phyloP scores from a whole-genome alignment of 2,888 invertebrate genomes.

The Xestia c-nigrum region DNA sequence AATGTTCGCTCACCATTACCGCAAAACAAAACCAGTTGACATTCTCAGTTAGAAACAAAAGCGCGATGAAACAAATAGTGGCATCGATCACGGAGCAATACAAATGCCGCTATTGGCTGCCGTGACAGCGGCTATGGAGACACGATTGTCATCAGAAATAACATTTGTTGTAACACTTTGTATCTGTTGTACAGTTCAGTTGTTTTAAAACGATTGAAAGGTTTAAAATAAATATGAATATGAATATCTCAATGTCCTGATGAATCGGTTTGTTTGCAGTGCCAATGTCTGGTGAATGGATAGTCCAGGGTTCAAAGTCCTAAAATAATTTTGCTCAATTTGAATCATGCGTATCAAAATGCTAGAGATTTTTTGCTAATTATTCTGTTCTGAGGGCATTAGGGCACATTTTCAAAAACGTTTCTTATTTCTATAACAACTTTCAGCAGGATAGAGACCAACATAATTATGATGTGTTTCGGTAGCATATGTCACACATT shows the following conservation, averaged over 20 bases:
- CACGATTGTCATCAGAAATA: constrained; percentile 62
- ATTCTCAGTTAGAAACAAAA: constrained; percentile 58
- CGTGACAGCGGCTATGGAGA: constrained; percentile 44
- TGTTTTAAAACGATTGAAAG: constrained; percentile 15
- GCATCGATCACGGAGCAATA: constrained; percentile 61
- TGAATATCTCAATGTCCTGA: too few relatives aligned
- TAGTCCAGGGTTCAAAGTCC: not conserved
- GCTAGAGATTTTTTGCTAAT: not conserved
- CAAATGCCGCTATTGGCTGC: constrained; percentile 61
- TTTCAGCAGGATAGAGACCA: not conserved
- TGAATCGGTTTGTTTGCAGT: not conserved
- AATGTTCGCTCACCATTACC: constrained; percentile 36
- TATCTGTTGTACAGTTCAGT: constrained; percentile 25
- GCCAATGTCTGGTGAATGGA: not conserved
- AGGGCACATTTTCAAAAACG: not conserved
- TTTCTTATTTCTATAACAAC: not conserved
- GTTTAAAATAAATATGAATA: too few relatives aligned
- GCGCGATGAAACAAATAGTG: constrained; percentile 59
- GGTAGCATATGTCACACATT: not conserved
- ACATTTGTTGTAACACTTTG: constrained; percentile 59
- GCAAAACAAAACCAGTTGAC: constrained; percentile 50
- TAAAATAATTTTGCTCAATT: not conserved
- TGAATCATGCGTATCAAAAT: not conserved
- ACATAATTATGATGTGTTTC: not conserved
- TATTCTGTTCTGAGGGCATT: not conserved